Percentiles rank a stretch among this genome's conserved stretches.
phyloP scores from a whole-genome alignment of 2,113 vertebrate genomes.

The Cololabis saira region DNA sequence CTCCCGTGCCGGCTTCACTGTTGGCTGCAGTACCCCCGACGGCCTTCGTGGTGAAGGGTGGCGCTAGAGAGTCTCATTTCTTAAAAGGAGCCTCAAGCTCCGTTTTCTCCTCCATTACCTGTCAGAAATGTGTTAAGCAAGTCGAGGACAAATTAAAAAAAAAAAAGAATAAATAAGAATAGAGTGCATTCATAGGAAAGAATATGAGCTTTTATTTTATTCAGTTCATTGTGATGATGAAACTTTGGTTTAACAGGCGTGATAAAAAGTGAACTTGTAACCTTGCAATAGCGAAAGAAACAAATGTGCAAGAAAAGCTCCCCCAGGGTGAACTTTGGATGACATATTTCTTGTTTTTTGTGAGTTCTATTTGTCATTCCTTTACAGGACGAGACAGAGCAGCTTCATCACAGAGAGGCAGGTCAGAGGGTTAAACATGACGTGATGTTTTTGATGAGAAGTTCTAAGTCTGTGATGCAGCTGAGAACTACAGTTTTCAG shows the following conservation, averaged over 20 bases:
- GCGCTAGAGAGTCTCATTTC: too few species aligned
- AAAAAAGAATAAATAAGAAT: not conserved
- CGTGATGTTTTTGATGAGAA: conserved; percentile 42
- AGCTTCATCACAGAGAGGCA: not conserved
- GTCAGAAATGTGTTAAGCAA: not conserved
- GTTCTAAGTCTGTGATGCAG: conserved; percentile 25
- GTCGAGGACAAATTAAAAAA: not conserved
- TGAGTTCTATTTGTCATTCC: not conserved
- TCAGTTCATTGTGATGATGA: conserved; percentile 32
- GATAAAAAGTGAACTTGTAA: not conserved
- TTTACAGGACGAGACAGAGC: not conserved
- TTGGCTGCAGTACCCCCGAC: too few species aligned
- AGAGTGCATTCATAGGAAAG: conserved; percentile 1
- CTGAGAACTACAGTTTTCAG: conserved; percentile 9
- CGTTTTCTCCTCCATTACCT: not conserved
- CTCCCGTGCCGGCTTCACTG: too few species aligned
- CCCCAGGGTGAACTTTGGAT: not conserved
- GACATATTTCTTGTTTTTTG: not conserved
- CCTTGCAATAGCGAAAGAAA: not conserved
- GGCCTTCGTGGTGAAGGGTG: too few species aligned
- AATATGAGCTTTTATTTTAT: conserved; percentile 25
- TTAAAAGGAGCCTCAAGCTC: too few species aligned
- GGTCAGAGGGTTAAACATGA: conserved; percentile 33
- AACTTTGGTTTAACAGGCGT: conserved; percentile 26
- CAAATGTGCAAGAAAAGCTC: not conserved